Base-by-base conservation (phyloP, 2,113 vertebrate species). In the Lutjanus erythropterus region DNA sequence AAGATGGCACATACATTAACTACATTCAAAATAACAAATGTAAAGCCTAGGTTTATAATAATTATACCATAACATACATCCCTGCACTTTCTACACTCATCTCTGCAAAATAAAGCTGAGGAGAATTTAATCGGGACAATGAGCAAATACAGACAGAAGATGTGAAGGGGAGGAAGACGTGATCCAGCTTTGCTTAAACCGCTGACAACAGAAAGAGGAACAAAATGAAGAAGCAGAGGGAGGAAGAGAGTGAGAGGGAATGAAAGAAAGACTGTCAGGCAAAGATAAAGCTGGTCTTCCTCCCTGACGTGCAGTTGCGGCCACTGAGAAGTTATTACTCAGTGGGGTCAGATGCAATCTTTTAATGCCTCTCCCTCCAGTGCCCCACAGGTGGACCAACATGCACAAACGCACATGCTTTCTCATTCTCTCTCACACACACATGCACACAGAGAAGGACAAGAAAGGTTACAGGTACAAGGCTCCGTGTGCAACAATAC, bases 311-410 rank as follows among this genome's bases (percentile, higher is more conserved):
- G 15, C 47, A 71, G 76, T 70, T 73, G 55, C 21, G 14, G 71
- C 56, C 44, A 61, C 75, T 29, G 53, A 86, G 71, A 84, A 77
- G 84, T 87, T 84, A 84, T 70, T 87, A 84, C 85, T 83, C 75
- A 74, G 72, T 65, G 50, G 73, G 78, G 75, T 86, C 80, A 86
- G 90, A 83, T 88, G 44, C 64, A 89, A 85, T 92, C 89, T 85
- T 87, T 88, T 86, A 87, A 89, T 80, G 59, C 61, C 18, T 80
- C 69, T 53, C 53, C 65, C 62, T 58, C 64, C 75, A 49, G 64
- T 21, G 44, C 70, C 49, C 70, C 75, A 83, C 81, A 84, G 85
- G 81, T 83, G 64, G 41, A 78, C 42, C 5, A 9, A 6, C 29
- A 58, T 21, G 27, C n/a, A 58, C 46, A 72, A n/a, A 52, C 65